These are phyloP conservation scores for Cotesia congregata DNA, from an alignment of 2,888 invertebrate species.

Conservation along the genomic window DNA sequence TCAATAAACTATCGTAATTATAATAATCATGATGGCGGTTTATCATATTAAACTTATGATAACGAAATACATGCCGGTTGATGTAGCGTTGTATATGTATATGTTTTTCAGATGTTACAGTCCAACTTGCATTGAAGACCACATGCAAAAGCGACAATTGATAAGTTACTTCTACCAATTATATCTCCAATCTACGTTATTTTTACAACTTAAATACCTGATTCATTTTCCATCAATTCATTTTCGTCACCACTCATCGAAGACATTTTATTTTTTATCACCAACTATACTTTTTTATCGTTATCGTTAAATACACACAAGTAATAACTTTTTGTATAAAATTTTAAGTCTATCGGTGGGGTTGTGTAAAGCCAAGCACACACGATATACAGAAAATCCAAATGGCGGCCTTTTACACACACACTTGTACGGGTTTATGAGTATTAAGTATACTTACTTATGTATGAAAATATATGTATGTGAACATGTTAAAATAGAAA, in stretches of 20 bases:
- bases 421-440: not conserved
- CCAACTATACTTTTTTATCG: constrained; percentile 33
- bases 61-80: constrained; percentile 45
- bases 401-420: constrained; percentile 25
- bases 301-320: constrained; percentile 48
- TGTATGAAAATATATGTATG: too few species aligned
- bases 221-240: constrained; percentile 59
- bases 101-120: constrained; percentile 17
- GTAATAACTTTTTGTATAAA: constrained; percentile 42
- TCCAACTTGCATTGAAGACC: constrained; percentile 8
- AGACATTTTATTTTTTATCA: constrained; percentile 56
- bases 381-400: constrained; percentile 11
- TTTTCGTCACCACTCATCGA: constrained; percentile 66
- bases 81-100: constrained; percentile 28
- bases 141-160: constrained; percentile 8
- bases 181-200: constrained; percentile 32
- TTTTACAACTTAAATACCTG: constrained; percentile 54
- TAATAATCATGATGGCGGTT: constrained; percentile 63
- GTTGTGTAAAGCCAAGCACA: constrained; percentile 36
- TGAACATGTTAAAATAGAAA: too few species aligned
- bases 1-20: constrained; percentile 44
- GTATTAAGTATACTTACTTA: too few species aligned
- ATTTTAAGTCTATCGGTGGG: constrained; percentile 21
- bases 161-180: constrained; percentile 11
- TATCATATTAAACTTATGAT: constrained; percentile 44